Percentiles rank a stretch among this genome's conserved stretches.
These are phyloP conservation scores for Bombus consobrinus DNA, from an alignment of 1,140 invertebrate species.

Conservation along the genomic window DNA sequence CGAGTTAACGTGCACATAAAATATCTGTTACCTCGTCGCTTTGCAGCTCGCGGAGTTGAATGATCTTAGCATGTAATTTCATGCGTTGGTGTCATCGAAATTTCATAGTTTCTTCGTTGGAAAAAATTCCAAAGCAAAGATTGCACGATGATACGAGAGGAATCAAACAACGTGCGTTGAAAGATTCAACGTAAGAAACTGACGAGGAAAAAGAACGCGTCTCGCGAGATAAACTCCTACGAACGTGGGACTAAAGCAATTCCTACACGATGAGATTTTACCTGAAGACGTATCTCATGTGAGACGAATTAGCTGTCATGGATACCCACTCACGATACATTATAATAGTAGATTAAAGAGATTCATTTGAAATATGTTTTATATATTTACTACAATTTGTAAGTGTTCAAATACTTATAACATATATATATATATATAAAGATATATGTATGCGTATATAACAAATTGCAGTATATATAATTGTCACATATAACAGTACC, in stretches of 20 bases:
- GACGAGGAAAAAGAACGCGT: neutral
- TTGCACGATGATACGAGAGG: neutral
- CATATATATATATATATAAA: too few species aligned
- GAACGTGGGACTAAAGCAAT: constrained; percentile 37
- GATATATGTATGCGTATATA: too few species aligned
- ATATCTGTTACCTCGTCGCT: neutral
- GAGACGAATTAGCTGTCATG: neutral
- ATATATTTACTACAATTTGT: too few species aligned
- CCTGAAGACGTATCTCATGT: neutral
- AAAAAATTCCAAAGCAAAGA: constrained; percentile 20
- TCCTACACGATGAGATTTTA: neutral
- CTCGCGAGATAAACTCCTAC: constrained; percentile 32
- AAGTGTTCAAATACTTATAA: too few species aligned
- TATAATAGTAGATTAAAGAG: too few species aligned
- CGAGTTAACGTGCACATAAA: neutral
- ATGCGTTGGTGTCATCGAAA: constrained; percentile 13
- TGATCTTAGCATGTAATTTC: neutral
- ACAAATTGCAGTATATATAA: too few species aligned
- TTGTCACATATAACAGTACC: too few species aligned
- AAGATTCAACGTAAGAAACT: neutral
- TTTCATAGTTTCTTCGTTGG: constrained; percentile 5
- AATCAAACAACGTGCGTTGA: neutral
- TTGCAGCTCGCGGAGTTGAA: neutral
- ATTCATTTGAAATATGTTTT: too few species aligned
- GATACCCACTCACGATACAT: neutral